phyloP scores from a whole-genome alignment of 1,140 invertebrate species.

The Scaptomyza hsui region DNA sequence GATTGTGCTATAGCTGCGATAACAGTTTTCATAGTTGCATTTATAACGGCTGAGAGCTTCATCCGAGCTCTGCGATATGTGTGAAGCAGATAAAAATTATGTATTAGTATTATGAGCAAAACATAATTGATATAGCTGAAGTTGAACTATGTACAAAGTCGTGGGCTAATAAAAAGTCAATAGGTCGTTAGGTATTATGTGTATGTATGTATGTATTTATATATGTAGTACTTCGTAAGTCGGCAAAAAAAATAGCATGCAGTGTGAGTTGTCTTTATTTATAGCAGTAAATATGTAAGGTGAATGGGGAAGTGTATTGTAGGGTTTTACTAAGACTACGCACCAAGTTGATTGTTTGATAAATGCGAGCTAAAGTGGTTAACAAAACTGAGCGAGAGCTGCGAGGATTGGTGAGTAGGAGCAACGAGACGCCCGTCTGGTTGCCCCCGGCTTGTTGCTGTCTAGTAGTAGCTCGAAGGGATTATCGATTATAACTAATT shows the following conservation, averaged over 20 bases:
- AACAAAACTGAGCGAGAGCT: constrained; percentile 41
- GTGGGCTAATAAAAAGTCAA: constrained; percentile 32
- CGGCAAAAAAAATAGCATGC: constrained; percentile 37
- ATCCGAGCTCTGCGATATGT: constrained; percentile 66
- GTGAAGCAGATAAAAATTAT: background rate
- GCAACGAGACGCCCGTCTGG: background rate
- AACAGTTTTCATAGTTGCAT: constrained; percentile 96
- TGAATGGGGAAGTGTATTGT: constrained; percentile 10
- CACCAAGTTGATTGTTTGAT: constrained; percentile 45
- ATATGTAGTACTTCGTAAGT: constrained; percentile 40
- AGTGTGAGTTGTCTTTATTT: constrained; percentile 4
- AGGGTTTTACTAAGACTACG: constrained; percentile 57
- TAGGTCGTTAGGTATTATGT: constrained; percentile 41
- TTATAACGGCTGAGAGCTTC: constrained; percentile 86
- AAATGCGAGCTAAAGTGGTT: constrained; percentile 46
- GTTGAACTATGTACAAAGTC: constrained; percentile 44
- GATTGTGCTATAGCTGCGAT: constrained; percentile 95
- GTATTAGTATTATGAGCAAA: constrained; percentile 1
- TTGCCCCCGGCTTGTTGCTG: background rate
- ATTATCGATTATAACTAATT: constrained; percentile 18
- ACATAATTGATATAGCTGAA: background rate
- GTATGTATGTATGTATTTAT: constrained; percentile 23
- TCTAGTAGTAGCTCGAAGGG: constrained; percentile 22
- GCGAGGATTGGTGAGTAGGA: background rate
- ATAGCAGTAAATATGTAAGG: background rate